Conservation (phyloP, 2,113 vertebrate genomes). For the Sialia sialis region DNA sequence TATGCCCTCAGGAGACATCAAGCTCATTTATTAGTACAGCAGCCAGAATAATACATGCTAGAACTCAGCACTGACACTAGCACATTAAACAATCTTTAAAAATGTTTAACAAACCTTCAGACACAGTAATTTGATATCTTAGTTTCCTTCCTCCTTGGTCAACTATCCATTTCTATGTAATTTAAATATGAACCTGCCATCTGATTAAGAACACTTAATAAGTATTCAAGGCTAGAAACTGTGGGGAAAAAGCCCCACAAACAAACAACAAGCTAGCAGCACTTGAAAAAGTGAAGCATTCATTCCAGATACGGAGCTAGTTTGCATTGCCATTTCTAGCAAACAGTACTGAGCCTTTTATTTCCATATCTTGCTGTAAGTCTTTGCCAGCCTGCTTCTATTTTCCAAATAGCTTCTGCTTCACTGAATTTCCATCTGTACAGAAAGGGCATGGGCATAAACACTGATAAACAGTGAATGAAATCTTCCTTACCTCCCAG, state of each 20-base stretch:
- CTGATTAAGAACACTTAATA: background rate
- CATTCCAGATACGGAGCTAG: background rate
- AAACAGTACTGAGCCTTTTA: background rate
- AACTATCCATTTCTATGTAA: background rate
- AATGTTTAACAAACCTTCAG: background rate
- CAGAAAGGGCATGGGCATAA: constrained; percentile 53
- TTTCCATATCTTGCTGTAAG: constrained; percentile 29
- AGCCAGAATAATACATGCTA: background rate
- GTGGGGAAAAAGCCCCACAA: background rate
- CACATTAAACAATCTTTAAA: background rate
- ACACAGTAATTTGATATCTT: background rate
- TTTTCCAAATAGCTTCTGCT: constrained; percentile 44
- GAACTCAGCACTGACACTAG: background rate
- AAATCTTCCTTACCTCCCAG: constrained; percentile 50
- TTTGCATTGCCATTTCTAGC: background rate
- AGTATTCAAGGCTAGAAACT: background rate
- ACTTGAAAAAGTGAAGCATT: background rate
- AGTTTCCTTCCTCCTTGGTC: background rate
- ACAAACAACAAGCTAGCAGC: background rate
- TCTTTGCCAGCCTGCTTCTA: constrained; percentile 37
- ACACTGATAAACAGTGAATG: constrained; percentile 58
- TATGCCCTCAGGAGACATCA: background rate
- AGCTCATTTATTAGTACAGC: background rate
- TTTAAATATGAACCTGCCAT: background rate
- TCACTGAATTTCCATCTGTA: constrained; percentile 55